Evolutionary conservation across 2,888 invertebrate genomes (phyloP), one percentile per base, ranked within the genome.

Genomic region (Caradrina clavipalpis): DNA sequence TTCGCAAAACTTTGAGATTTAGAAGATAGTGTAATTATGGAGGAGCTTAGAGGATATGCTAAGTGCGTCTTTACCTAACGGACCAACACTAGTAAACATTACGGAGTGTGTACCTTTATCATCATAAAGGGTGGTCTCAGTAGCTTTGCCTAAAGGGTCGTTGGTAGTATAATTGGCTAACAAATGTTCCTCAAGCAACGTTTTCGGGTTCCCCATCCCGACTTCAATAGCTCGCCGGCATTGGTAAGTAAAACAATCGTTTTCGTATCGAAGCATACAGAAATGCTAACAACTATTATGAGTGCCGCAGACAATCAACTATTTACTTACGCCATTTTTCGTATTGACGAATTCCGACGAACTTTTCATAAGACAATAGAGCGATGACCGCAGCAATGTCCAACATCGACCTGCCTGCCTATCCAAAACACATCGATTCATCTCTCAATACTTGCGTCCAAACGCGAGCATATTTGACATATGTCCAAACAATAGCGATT

Each of bases 391-490:
- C 51, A 50, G 68, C 35, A 64, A 64, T 67, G 21, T 55, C 51
- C 53, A 65, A 15, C 50, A 19, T 42, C 50, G 60, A 51, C 50
- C 60, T 42, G 45, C 17, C 17, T 45, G 45, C 45, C 49, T 49
- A 66, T 61, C 72, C 54, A 73, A 63, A 74, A 74, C 70, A 76
- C 47, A 35, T 39, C 22, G 26, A 69, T 57, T 78, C 45, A 73
- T 49, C 42, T 56, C 31, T 67, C 47, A 75, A 72, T 68, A 64
- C 39, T 60, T 54, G 61, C 58, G n/a, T 56, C 71, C 67, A 63
- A 80, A 72, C 61, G 63, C 62, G 45, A 50, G 65, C 60, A 67
- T 73, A 78, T 81, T 81, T 82, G 76, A 75, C 76, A 80, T 67
- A 59, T 51, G 53, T 59, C 53, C 61, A 55, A 73, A 82, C 82